Evolutionary conservation across 1,140 invertebrate genomes (phyloP).

Genomic region (Stegodyphus mimosarum): DNA sequence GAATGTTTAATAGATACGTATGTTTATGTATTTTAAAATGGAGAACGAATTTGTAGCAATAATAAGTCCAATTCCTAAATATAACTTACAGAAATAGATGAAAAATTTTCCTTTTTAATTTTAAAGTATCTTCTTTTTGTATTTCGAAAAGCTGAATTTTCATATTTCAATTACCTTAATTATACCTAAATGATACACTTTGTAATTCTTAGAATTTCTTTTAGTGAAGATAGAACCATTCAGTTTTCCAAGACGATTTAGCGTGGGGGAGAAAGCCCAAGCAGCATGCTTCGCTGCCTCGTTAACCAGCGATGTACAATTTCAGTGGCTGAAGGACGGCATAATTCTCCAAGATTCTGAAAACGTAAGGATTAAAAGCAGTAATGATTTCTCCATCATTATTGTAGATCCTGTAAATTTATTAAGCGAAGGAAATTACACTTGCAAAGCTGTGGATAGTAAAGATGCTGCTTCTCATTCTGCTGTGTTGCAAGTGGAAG

Average conservation of each 20-base stretch:
- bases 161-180: neutral
- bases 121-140: too few species aligned
- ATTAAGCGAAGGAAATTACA: conserved; percentile 49
- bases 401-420: conserved; percentile 39
- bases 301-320: conserved; percentile 1
- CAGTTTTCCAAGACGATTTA: conserved; percentile 29
- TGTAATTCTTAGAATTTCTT: neutral
- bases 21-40: too few species aligned
- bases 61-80: too few species aligned
- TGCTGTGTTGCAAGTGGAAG: conserved; percentile 32
- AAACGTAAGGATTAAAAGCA: conserved; percentile 30
- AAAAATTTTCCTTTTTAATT: too few species aligned
- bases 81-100: too few species aligned
- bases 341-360: neutral
- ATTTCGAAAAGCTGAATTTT: neutral
- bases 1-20: too few species aligned
- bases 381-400: conserved; percentile 43
- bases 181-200: neutral
- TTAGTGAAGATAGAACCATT: conserved; percentile 49
- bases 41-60: too few species aligned
- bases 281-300: conserved; percentile 16
- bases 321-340: conserved; percentile 44
- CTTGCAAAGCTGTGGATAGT: conserved; percentile 33
- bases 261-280: conserved; percentile 41
- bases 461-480: neutral